A percentile compares a stretch with the other conserved stretches of the same genome.
Evolutionary conservation across 1,140 invertebrate genomes (phyloP).

Genomic region (Nephila pilipes): DNA sequence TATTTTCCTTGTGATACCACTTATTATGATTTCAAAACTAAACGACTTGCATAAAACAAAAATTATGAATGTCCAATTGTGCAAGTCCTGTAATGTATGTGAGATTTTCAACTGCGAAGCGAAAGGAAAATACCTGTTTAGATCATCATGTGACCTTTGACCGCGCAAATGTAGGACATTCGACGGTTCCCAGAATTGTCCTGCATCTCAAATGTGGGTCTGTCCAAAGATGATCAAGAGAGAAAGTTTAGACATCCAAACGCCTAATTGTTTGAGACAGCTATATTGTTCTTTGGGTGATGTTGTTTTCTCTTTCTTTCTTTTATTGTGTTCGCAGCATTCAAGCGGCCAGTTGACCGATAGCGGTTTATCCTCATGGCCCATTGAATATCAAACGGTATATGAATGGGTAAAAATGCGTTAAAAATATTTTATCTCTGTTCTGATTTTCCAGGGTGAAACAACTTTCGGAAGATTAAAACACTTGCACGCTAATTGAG

Average conservation of each 20-base stretch:
- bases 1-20: background rate
- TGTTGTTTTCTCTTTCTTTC: background rate
- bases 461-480: background rate
- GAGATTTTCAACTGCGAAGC: background rate
- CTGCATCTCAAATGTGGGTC: conserved; percentile 19
- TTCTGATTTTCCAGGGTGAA: background rate
- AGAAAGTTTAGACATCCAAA: background rate
- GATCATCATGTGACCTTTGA: background rate
- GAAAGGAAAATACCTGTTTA: background rate
- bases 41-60: background rate
- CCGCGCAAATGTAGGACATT: background rate
- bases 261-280: conserved; percentile 30
- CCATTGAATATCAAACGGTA: background rate
- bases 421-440: background rate
- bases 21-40: background rate
- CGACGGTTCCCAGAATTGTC: conserved; percentile 49
- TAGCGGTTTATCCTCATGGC: background rate
- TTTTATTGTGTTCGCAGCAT: background rate
- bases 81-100: background rate
- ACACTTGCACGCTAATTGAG: background rate
- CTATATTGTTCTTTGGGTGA: background rate
- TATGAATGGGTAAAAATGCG: background rate
- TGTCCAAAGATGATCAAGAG: background rate
- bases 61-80: background rate
- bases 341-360: background rate